Percentiles rank a stretch among this genome's conserved stretches.
Evolutionary conservation across 2,113 vertebrate genomes (phyloP).

Genomic region (Vidua macroura): DNA sequence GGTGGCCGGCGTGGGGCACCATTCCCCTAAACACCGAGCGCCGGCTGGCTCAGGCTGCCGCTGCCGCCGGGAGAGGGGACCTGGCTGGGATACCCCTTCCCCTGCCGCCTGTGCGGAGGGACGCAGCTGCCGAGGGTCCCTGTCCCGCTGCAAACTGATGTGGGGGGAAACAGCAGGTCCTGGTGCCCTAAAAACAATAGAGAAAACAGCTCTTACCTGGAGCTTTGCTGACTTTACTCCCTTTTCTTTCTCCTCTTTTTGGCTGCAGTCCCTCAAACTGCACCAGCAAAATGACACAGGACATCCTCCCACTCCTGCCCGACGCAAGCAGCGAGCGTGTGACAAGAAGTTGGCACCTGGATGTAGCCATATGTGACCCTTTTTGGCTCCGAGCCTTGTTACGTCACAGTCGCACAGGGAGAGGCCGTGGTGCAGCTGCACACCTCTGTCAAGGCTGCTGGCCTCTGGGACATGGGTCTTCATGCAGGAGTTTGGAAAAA

Average conservation of each 20-base stretch:
- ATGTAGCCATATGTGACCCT: neutral
- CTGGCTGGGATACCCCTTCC: fast-evolving
- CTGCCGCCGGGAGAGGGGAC: neutral
- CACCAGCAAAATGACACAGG: neutral
- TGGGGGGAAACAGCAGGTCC: neutral
- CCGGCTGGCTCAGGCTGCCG: neutral
- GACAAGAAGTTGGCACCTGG: neutral
- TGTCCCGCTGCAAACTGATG: neutral
- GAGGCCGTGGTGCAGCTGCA: neutral
- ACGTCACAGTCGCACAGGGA: fast-evolving
- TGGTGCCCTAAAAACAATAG: fast-evolving
- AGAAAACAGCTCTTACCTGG: neutral
- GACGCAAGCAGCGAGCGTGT: neutral
- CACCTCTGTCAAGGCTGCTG: neutral
- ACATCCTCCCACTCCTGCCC: neutral
- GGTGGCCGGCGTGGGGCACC: neutral
- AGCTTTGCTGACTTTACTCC: neutral
- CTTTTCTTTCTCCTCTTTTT: neutral
- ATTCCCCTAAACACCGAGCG: neutral
- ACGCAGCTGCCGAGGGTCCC: neutral
- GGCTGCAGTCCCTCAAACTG: neutral
- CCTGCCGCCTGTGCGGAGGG: neutral
- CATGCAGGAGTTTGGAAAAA: neutral
- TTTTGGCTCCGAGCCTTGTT: neutral
- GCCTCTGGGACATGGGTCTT: neutral